phyloP scores from a whole-genome alignment of 2,113 vertebrate species.

The Empidonax traillii region DNA sequence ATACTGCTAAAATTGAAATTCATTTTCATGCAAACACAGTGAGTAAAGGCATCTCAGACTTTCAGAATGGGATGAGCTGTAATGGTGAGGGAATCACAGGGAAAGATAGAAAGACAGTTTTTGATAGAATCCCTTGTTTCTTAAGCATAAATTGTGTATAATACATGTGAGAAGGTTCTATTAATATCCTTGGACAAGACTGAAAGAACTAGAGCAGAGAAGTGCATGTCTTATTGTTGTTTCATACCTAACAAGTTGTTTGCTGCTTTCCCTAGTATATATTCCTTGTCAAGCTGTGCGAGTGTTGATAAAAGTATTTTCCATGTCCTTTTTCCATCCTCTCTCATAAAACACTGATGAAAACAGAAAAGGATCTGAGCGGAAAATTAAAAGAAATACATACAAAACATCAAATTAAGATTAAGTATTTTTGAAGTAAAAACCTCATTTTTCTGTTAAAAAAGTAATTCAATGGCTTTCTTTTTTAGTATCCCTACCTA shows the following conservation, averaged over 20 bases:
- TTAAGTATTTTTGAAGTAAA: not conserved
- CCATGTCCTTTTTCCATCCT: not conserved
- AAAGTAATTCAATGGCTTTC: not conserved
- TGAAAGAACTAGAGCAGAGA: not conserved
- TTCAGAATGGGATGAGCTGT: not conserved
- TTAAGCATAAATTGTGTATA: not conserved
- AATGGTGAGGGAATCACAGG: not conserved
- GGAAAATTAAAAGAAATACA: not conserved
- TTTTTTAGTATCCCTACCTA: not conserved
- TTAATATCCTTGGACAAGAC: not conserved
- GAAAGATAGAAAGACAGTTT: not conserved
- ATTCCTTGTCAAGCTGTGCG: not conserved
- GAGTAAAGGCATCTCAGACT: not conserved
- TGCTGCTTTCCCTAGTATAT: not conserved
- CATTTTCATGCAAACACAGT: not conserved
- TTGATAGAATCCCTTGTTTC: not conserved
- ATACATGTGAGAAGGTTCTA: not conserved
- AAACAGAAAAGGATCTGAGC: not conserved
- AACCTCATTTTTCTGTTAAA: not conserved
- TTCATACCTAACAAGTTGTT: not conserved
- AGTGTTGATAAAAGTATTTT: not conserved
- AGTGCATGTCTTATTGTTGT: not conserved
- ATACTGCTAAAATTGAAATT: not conserved
- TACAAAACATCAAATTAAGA: not conserved
- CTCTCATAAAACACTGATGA: not conserved